Conservation (phyloP, 2,113 vertebrate genomes). For the Boulengeromyrus knoepffleri region DNA sequence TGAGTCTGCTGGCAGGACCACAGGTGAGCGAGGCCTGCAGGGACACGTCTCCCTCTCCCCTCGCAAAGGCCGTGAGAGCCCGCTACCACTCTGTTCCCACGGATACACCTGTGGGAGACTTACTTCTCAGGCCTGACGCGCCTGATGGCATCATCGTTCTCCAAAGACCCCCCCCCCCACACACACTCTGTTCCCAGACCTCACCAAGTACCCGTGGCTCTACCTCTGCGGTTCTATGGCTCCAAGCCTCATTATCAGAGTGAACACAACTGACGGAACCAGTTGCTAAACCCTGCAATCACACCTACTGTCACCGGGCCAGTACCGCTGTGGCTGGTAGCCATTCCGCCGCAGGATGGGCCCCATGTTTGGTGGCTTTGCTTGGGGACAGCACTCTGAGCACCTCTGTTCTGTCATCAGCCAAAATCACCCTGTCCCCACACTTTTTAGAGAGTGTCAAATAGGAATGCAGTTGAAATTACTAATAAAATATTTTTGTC, state of each 20-base stretch:
- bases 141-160: not conserved
- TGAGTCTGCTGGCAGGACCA: not conserved
- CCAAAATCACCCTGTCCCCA: not conserved
- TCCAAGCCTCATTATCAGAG: not conserved
- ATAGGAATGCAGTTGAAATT: not conserved
- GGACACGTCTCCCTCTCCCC: not conserved
- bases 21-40: not conserved
- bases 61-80: slow-evolving; percentile 5
- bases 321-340: not conserved
- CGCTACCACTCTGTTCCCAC: slow-evolving; percentile 8
- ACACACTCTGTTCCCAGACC: not conserved
- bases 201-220: not conserved
- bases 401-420: not conserved
- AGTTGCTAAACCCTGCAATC: not conserved
- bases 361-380: not conserved
- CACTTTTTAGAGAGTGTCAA: not conserved
- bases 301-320: not conserved
- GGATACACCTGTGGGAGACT: slow-evolving; percentile 9
- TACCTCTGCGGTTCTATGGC: not conserved
- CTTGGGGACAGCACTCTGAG: not conserved
- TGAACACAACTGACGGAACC: not conserved
- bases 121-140: not conserved
- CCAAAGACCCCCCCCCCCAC: not conserved
- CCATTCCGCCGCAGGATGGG: not conserved
- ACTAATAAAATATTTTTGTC: not conserved